Percentiles rank a stretch among this genome's conserved stretches.
These are phyloP conservation scores for Tipula helvola DNA, from an alignment of 2,888 invertebrate genomes.

Conservation along the genomic window DNA sequence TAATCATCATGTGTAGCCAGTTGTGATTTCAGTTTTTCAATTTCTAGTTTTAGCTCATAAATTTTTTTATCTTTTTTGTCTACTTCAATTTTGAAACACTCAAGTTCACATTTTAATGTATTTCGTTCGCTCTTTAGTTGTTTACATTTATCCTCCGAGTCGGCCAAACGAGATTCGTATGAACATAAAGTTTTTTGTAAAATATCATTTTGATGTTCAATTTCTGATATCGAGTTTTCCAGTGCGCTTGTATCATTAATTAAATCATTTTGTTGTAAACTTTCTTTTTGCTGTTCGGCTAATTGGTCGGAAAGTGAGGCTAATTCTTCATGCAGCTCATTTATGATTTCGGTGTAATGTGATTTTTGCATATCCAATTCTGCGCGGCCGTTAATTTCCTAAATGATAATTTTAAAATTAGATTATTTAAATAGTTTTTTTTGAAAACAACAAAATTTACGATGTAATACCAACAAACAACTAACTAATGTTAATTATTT, in stretches of 20 bases:
- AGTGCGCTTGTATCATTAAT: conserved; percentile 14
- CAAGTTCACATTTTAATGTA: background rate
- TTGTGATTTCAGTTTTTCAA: background rate
- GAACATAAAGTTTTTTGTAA: conserved; percentile 22
- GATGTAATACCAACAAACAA: too few species aligned
- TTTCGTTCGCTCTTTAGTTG: background rate
- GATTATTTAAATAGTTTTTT: background rate
- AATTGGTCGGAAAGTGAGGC: conserved; percentile 28
- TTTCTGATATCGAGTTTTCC: conserved; percentile 21
- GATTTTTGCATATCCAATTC: conserved; percentile 21
- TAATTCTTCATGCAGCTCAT: conserved; percentile 29
- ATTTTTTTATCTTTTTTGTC: background rate
- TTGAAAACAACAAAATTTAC: background rate
- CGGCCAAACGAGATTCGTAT: conserved; percentile 11
- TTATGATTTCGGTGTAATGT: conserved; percentile 30
- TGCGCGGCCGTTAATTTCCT: conserved; percentile 11
- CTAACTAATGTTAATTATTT: background rate
- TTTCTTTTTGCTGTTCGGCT: conserved; percentile 19
- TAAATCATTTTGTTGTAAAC: conserved; percentile 19
- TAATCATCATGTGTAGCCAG: background rate
- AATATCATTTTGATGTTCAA: conserved; percentile 24
- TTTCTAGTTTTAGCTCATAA: background rate
- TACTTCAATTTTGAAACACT: background rate
- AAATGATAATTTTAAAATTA: background rate
- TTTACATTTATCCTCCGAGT: background rate